Base-by-base conservation (phyloP, 2,888 invertebrate genomes). In the Apamea monoglypha region DNA sequence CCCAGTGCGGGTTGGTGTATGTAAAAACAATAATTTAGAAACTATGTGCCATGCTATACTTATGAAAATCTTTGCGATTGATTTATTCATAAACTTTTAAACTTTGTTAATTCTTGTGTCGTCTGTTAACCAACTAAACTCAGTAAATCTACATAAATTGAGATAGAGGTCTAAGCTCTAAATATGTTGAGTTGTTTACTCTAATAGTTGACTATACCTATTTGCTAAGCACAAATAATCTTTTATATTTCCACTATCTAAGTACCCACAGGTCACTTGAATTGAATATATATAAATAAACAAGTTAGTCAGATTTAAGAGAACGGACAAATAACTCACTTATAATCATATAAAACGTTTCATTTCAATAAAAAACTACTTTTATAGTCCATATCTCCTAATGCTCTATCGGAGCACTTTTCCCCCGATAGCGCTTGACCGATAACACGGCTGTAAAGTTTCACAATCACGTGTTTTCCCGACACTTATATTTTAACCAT, bases 391-490 rank as follows among this genome's bases (percentile, higher is more conserved):
- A 72, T 83, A 83, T 70, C 74, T 64, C 50, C 36, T 68, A 53
- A 74, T 47, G 47, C 47, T 4, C 10, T 47, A 47, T 47, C 47
- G 47, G 47, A 4, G 47, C 47, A 47, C 47, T 47, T 47, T 47
- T 47, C 47, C 71, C 67, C 40, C 25, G 50, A 74, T 69, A 61
- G 14, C 16, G 29, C 25, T 66, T 72, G 59, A 59, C 80, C 78
- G 83, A 87, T 87, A 87, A 85, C 70, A 73, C 8, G 73, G 29
- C 40, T 21, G n/a, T 88, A 85, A 85, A 83, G 18, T 63, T 59
- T 77, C 64, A 81, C 64, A 71, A 78, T 64, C 50, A 61, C 32
- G 67, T 72, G 80, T 80, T 79, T 63, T 78, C 50, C 29, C 36
- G 47, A 80, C 82, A 82, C 82, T 75, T 81, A 79, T 71, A 72